Evolutionary conservation across 2,113 vertebrate genomes (phyloP), one percentile per base, ranked within the genome.

Genomic region (Oncorhynchus gorbuscha): DNA sequence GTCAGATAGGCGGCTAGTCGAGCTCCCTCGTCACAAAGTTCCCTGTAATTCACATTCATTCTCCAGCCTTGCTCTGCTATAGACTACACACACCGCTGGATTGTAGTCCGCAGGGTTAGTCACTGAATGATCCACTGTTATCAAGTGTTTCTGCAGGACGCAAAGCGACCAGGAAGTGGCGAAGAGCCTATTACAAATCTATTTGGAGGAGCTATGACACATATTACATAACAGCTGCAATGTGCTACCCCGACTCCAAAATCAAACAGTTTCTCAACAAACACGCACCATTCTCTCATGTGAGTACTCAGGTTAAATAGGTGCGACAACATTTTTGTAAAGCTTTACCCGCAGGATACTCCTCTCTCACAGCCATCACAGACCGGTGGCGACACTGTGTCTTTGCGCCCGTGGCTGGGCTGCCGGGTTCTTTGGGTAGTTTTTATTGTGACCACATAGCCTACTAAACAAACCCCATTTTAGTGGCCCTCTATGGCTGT

Each of bases 1-100:
- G 96, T 97, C 95, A 90, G 86, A 88, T 93, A 95, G 95, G 94
- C 95, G 94, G 94, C 93, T 90, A 90, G 71, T 79, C 39, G 9
- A 45, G 85, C 83, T 87, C 86, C 92, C 91, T 62, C 90, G 89
- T 86, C 77, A 92, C 94, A 94, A 95, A 94, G 93, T 91, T 84
- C 88, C 85, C 89, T 92, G 93, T 90, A 94, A 94, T 87, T 94
- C 94, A 89, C 79, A 70, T 49, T 49, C 45, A 70, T n/a, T 18
- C 39, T 70, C 26, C 39, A 18, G 68, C 61, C 32, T 45, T n/a
- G 68, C 9, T 45, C 9, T 45, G 39, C 51, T 18, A 55, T 55
- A 18, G 51, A 55, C 16, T 18, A 16, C 13, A 3, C 65, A 69
- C 72, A 69, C 59, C 72, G n/a, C 45, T 76, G 59, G 76, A 45